These are phyloP conservation scores for Urophycis tenuis DNA, from an alignment of 2,797 vertebrate genomes.

Conservation along the genomic window DNA sequence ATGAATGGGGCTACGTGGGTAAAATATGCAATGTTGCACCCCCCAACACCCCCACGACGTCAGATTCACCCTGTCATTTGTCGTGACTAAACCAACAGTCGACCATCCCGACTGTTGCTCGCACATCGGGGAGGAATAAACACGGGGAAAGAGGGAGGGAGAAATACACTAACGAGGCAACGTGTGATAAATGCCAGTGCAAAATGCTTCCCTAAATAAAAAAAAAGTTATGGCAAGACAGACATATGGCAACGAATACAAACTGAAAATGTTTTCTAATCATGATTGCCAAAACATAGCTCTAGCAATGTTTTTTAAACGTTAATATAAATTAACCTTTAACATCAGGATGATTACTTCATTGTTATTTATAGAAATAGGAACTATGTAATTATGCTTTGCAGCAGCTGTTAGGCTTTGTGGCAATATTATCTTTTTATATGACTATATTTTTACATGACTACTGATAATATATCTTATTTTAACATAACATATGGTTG, in stretches of 20 bases:
- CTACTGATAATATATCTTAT: neutral
- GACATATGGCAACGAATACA: neutral
- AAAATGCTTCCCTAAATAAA: neutral
- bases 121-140: constrained; percentile 8
- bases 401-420: neutral
- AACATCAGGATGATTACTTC: neutral
- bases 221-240: neutral
- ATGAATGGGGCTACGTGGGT: constrained; percentile 24
- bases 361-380: neutral
- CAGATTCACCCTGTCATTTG: constrained; percentile 48
- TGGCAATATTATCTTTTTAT: neutral
- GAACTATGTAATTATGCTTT: neutral
- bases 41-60: neutral
- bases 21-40: constrained; percentile 27
- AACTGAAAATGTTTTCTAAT: no score
- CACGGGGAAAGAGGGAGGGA: neutral
- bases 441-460: no score
- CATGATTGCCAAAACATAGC: neutral
- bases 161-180: constrained; percentile 3
- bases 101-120: constrained; percentile 14
- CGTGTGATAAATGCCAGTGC: neutral
- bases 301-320: neutral
- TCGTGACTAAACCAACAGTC: constrained; percentile 37
- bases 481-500: neutral
- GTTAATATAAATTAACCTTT: neutral